These are phyloP conservation scores for Bubo scandiacus DNA, from an alignment of 2,113 vertebrate species.

Conservation along the genomic window DNA sequence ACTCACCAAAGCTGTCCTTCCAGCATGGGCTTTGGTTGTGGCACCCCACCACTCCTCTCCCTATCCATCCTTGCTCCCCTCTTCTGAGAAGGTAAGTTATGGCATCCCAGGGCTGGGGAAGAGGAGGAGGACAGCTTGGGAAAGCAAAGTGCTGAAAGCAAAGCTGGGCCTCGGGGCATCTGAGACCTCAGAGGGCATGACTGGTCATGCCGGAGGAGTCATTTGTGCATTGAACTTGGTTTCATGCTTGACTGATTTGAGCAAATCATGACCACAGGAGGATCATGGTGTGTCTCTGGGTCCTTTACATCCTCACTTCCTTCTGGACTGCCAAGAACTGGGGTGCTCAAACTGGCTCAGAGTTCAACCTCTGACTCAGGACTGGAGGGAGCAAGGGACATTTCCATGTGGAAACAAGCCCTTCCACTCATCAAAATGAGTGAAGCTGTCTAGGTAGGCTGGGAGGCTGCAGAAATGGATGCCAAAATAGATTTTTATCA, in stretches of 20 bases:
- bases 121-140: rapidly evolving
- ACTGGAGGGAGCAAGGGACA: background rate
- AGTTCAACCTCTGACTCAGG: background rate
- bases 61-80: background rate
- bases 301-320: background rate
- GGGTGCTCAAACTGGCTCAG: background rate
- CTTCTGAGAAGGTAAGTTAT: background rate
- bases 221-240: background rate
- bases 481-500: background rate
- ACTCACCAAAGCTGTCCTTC: background rate
- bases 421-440: background rate
- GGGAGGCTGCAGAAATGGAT: background rate
- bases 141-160: background rate
- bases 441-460: background rate
- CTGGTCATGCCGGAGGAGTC: background rate
- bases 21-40: background rate
- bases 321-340: background rate
- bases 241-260: background rate
- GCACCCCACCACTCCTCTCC: background rate
- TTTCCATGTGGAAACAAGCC: background rate
- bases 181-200: rapidly evolving
- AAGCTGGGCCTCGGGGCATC: background rate
- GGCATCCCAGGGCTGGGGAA: background rate
- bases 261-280: background rate
- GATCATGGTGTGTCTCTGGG: background rate